A percentile compares a stretch with the other conserved stretches of the same genome.
phyloP scores from a whole-genome alignment of 2,797 vertebrate species.

The Darevskia mixta region DNA sequence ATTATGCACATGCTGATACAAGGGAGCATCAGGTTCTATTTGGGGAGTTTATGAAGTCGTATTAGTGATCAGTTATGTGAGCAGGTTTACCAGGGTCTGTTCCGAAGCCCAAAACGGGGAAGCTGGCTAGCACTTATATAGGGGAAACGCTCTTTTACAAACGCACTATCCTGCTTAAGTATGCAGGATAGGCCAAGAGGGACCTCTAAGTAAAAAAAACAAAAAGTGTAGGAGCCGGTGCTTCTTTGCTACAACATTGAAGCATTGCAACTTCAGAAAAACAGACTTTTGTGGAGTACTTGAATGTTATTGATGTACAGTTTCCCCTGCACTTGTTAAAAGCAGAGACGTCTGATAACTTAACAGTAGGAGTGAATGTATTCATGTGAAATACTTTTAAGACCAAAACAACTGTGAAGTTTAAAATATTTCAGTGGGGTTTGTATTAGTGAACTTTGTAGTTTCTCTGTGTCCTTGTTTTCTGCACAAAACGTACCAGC shows the following conservation, averaged over 20 bases:
- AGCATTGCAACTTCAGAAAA: conserved; percentile 68
- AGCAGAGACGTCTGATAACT: conserved; percentile 60
- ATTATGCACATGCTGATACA: conserved; percentile 11
- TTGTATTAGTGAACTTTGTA: conserved; percentile 57
- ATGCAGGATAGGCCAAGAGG: conserved; percentile 57
- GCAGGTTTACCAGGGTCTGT: conserved; percentile 50
- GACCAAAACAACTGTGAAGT: conserved; percentile 84
- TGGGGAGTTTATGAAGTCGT: conserved; percentile 49
- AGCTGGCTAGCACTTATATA: conserved; percentile 78
- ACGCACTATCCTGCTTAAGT: conserved; percentile 64
- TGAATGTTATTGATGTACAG: conserved; percentile 78
- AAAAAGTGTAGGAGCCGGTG: conserved; percentile 41
- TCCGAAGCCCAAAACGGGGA: conserved; percentile 24
- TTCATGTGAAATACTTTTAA: conserved; percentile 69
- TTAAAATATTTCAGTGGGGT: conserved; percentile 54
- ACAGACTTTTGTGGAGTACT: conserved; percentile 81
- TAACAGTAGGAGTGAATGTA: conserved; percentile 73
- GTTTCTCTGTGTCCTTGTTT: conserved; percentile 44
- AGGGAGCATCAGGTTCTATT: conserved; percentile 37
- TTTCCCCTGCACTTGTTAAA: conserved; percentile 79
- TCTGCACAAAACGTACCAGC: conserved; percentile 51
- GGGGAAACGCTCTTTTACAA: conserved; percentile 51
- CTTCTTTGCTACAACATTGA: conserved; percentile 51
- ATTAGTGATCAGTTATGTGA: conserved; percentile 47
- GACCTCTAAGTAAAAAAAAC: conserved; percentile 44